Base-by-base conservation (phyloP, 2,888 invertebrate genomes). In the Notodonta ziczac region DNA sequence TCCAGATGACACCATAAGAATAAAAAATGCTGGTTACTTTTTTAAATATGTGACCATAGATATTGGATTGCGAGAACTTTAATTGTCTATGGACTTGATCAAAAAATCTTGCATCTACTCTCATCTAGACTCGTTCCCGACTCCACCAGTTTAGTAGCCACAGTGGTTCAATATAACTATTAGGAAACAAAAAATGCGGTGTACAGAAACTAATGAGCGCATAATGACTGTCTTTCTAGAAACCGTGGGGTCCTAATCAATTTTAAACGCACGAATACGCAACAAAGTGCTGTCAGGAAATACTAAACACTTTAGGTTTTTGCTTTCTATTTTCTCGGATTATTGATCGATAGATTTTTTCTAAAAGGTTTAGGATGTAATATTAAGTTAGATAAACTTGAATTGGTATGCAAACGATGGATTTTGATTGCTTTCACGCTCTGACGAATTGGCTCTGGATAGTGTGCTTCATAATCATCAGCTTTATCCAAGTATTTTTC, bases 251-350 rank as follows among this genome's bases (percentile, higher is more conserved):
- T 52, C 56, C 32, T 62, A 67, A 72, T 72, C 69, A 67, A 72
- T 70, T 72, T 67, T 54, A 32, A 54, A 69, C 63, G 69, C 71
- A 72, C 60, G 71, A 69, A 65, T 55, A 53, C 42, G n/a, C 50
- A 60, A 61, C 57, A 55, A 66, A 66, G 54, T 62, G 51, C 57
- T 69, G 32, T 57, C 66, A 65, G 70, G 50, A 50, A 50, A 50
- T 50, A 9, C 50, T 50, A 16, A 50, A 50, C 16, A 50, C 50
- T 50, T 48, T 16, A 16, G 8, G 50, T 5, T 50, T 50, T 50
- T 16, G 50, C 50, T 50, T 50, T 50, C 50, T 50, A 50, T 50
- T 50, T 16, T 50, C 50, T 16, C 8, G 12, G 16, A 50, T 48
- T 13, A n/a, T 50, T 50, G 16, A 50, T 7, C 7, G 16, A 16